These are phyloP conservation scores for Leptopilina syphax DNA, from an alignment of 2,888 invertebrate genomes.

Conservation along the genomic window DNA sequence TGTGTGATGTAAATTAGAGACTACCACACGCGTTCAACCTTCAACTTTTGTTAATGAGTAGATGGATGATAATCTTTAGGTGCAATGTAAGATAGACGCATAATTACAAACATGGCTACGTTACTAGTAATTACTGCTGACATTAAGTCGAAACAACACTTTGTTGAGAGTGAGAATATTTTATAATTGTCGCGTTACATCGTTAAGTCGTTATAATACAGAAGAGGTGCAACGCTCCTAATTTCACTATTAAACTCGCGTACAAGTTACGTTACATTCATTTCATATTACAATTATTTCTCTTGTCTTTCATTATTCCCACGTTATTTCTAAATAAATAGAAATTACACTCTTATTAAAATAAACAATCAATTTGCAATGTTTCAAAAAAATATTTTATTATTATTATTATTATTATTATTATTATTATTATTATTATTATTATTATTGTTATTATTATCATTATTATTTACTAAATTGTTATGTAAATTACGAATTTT, in stretches of 20 bases:
- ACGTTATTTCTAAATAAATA: not conserved
- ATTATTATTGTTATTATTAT: too few relatives aligned
- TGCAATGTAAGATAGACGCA: slow-evolving; percentile 9
- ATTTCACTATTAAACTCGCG: not conserved
- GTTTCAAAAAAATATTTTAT: too few relatives aligned
- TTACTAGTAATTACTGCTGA: slow-evolving; percentile 28
- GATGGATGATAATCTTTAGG: slow-evolving; percentile 21
- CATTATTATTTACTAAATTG: too few relatives aligned
- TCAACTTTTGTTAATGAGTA: slow-evolving; percentile 38
- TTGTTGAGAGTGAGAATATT: slow-evolving; percentile 13
- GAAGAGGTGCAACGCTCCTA: slow-evolving; percentile 2
- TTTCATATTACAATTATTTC: not conserved
- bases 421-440: too few relatives aligned
- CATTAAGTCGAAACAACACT: slow-evolving; percentile 28
- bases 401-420: too few relatives aligned
- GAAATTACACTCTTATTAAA: too few relatives aligned
- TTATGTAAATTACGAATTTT: too few relatives aligned
- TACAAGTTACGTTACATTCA: not conserved
- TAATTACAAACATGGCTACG: slow-evolving; percentile 8
- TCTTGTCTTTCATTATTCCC: not conserved
- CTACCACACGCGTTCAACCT: not conserved
- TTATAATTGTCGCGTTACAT: slow-evolving; percentile 12
- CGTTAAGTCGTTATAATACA: not conserved
- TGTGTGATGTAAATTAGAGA: slow-evolving; percentile 24
- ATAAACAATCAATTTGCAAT: too few relatives aligned